These are phyloP conservation scores for Pelagia noctiluca DNA, from an alignment of 30 jellyfish, hydroid and myxozoan species.

Conservation along the genomic window DNA sequence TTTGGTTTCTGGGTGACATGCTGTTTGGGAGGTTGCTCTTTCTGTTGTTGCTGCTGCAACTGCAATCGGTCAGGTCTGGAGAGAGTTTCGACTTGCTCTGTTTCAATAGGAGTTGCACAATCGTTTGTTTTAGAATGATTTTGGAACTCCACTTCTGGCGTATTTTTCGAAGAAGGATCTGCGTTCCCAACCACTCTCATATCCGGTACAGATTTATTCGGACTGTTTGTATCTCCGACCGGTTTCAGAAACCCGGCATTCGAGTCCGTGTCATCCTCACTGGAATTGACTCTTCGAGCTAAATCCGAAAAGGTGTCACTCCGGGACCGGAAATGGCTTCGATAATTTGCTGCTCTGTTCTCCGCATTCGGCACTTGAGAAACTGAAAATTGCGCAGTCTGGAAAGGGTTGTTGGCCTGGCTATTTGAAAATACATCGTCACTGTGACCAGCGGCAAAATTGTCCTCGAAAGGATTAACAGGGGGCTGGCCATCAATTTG, in stretches of 20 bases:
- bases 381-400: slow-evolving; percentile 20
- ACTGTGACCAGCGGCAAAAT: slow-evolving; percentile 28
- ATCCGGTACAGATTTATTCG: slow-evolving; percentile 62
- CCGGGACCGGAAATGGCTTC: slow-evolving; percentile 88
- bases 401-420: slow-evolving; percentile 49
- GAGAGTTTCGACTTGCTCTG: slow-evolving; percentile 4
- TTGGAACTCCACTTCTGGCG: not conserved
- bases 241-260: slow-evolving; percentile 1
- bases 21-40: too few species aligned
- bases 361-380: slow-evolving; percentile 28
- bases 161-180: not conserved
- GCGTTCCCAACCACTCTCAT: slow-evolving; percentile 14
- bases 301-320: slow-evolving; percentile 85
- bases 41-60: too few species aligned
- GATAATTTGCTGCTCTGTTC: slow-evolving; percentile 21
- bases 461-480: slow-evolving; percentile 78
- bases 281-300: slow-evolving; percentile 54
- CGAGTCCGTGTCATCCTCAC: slow-evolving; percentile 36
- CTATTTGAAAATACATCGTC: not conserved
- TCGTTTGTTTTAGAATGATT: not conserved
- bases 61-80: too few species aligned
- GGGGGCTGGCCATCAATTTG: not conserved
- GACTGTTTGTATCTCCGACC: slow-evolving; percentile 35
- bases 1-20: too few species aligned
- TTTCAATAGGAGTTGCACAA: too few species aligned